Conservation (phyloP, 2,797 vertebrate genomes). For the Eulemur mongoz region DNA sequence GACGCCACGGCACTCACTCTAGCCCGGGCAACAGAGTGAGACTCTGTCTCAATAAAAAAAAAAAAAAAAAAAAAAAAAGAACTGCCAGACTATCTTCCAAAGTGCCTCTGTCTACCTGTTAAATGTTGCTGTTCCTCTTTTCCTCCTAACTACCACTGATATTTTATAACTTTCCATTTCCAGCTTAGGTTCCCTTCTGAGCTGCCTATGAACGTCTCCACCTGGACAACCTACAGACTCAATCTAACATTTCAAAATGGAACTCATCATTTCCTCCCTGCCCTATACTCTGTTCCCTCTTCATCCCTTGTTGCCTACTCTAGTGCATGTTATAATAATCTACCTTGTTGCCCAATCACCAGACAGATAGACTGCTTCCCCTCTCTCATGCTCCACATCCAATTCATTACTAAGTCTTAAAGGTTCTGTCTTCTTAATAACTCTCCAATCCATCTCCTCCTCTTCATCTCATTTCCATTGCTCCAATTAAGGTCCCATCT, state of each 20-base stretch:
- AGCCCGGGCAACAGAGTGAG: too few relatives aligned
- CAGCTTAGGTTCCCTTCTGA: neutral
- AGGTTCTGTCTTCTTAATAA: neutral
- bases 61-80: too few relatives aligned
- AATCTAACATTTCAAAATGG: neutral
- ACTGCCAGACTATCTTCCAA: neutral
- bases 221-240: neutral
- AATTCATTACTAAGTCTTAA: neutral
- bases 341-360: neutral
- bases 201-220: neutral
- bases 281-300: neutral
- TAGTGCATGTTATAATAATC: neutral
- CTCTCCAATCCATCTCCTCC: neutral
- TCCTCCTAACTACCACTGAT: neutral
- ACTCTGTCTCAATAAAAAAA: too few relatives aligned
- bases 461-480: conserved; percentile 14
- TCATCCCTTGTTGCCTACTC: neutral
- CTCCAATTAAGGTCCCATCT: neutral
- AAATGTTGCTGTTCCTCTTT: neutral
- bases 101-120: neutral
- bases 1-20: too few relatives aligned
- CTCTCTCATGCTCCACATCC: neutral
- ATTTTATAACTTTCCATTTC: conserved; percentile 25
- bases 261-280: neutral
- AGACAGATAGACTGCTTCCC: neutral